Conservation (phyloP, 2,113 vertebrate species). For the Nesogale talazaci region DNA sequence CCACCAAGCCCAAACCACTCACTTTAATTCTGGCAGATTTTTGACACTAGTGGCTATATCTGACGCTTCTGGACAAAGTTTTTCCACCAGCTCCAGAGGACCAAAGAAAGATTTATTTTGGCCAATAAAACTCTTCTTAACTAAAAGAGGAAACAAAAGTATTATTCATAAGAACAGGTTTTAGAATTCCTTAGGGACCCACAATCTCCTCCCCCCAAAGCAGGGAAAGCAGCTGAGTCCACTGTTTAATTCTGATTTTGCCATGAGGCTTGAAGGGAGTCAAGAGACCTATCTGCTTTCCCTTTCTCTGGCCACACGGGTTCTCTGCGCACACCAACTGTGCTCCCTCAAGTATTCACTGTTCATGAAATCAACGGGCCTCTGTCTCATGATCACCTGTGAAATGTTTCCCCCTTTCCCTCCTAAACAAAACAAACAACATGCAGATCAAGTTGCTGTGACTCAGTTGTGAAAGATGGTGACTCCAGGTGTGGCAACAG, state of each 20-base stretch:
- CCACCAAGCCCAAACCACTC: constrained; percentile 76
- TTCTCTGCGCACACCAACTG: not conserved
- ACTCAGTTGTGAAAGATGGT: not conserved
- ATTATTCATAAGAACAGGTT: constrained; percentile 52
- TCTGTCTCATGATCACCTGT: not conserved
- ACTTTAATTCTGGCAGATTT: constrained; percentile 97
- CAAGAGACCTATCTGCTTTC: not conserved
- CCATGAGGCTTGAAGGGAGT: not conserved
- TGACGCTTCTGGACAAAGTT: constrained; percentile 95
- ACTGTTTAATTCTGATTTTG: not conserved
- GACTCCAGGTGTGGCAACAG: not conserved
- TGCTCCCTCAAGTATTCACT: not conserved
- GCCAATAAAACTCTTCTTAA: constrained; percentile 97
- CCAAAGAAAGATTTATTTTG: constrained; percentile 98
- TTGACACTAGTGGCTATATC: constrained; percentile 96
- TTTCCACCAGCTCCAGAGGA: constrained; percentile 97
- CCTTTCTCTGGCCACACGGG: not conserved
- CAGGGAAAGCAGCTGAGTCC: not conserved
- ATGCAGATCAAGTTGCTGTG: not conserved
- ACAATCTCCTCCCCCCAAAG: not conserved
- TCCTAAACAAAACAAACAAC: not conserved
- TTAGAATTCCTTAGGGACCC: constrained; percentile 22
- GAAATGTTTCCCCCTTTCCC: not conserved
- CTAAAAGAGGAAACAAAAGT: constrained; percentile 84
- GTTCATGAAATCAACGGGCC: not conserved